phyloP scores from a whole-genome alignment of 2,888 invertebrate species.

The Ectemnius cavifrons region DNA sequence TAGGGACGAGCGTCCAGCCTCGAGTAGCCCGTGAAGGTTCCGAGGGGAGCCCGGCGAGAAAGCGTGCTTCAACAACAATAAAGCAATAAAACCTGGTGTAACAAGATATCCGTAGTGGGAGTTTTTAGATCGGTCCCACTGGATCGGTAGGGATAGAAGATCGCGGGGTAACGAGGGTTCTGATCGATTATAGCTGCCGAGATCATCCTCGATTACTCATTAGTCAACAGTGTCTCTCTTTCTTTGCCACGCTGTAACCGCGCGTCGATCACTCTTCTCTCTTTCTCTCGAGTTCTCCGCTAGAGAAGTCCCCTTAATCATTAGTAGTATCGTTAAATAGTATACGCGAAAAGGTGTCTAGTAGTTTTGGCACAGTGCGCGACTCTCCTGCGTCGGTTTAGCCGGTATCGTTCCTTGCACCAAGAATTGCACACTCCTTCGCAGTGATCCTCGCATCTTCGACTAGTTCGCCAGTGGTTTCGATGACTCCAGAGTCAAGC shows the following conservation, averaged over 20 bases:
- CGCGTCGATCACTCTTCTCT: constrained; percentile 5
- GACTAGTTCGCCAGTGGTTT: too few relatives aligned
- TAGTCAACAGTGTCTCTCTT: constrained; percentile 59
- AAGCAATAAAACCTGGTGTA: neutral
- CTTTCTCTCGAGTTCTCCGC: constrained; percentile 7
- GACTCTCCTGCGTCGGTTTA: neutral
- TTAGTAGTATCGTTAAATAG: constrained; percentile 50
- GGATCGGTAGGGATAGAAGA: neutral
- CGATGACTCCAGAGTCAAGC: too few relatives aligned
- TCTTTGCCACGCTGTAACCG: too few relatives aligned
- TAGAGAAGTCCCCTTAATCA: constrained; percentile 36
- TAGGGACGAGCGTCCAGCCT: too few relatives aligned
- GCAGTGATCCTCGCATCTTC: too few relatives aligned
- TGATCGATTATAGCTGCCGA: constrained; percentile 24
- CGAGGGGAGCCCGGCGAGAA: neutral
- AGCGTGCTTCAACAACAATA: neutral
- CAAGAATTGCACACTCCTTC: neutral
- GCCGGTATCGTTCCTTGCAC: constrained; percentile 7
- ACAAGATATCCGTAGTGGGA: neutral
- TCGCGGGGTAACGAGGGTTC: constrained; percentile 26
- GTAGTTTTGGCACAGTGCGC: constrained; percentile 64
- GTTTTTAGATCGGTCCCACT: neutral
- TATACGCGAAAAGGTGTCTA: constrained; percentile 54
- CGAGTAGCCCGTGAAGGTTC: neutral
- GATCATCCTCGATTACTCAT: constrained; percentile 54